These are phyloP conservation scores for Scophthalmus maximus DNA, from an alignment of 2,113 vertebrate species.

Conservation along the genomic window DNA sequence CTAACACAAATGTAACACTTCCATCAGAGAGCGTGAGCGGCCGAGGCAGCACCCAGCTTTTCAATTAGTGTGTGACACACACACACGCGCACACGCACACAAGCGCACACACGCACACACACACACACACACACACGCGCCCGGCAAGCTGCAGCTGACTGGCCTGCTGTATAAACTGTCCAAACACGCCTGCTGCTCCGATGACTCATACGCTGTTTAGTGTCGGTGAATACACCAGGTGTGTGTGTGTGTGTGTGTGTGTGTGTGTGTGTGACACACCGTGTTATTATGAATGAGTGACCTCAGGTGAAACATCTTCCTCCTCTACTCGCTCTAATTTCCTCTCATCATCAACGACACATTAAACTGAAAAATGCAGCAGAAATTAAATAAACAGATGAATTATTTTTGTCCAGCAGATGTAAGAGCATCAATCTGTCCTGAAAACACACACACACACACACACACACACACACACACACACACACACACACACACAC, in stretches of 20 bases:
- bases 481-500: too few species aligned
- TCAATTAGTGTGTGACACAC: conserved; percentile 40
- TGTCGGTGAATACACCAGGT: conserved; percentile 40
- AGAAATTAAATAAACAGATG: too few species aligned
- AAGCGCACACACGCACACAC: conserved; percentile 5
- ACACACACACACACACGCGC: conserved; percentile 24
- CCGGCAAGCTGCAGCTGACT: conserved; percentile 20
- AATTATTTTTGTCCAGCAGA: too few species aligned
- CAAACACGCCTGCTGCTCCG: conserved; percentile 55
- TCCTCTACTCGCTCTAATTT: conserved; percentile 46
- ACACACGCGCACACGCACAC: conserved; percentile 19
- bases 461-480: too few species aligned
- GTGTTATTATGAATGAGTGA: conserved; percentile 47
- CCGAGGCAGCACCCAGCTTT: conserved; percentile 53
- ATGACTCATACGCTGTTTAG: conserved; percentile 55
- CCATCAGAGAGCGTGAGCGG: conserved; percentile 6
- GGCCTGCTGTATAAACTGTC: conserved; percentile 41
- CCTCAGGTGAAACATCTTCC: conserved; percentile 47
- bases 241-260: conserved; percentile 32
- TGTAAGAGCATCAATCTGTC: too few species aligned
- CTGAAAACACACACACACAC: too few species aligned
- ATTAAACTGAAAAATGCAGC: too few species aligned
- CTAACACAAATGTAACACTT: conserved; percentile 34
- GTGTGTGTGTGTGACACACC: conserved; percentile 3
- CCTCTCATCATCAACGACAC: conserved; percentile 36